Base-by-base conservation (phyloP, 2,797 vertebrate genomes). In the Pipistrellus pipistrellus region DNA sequence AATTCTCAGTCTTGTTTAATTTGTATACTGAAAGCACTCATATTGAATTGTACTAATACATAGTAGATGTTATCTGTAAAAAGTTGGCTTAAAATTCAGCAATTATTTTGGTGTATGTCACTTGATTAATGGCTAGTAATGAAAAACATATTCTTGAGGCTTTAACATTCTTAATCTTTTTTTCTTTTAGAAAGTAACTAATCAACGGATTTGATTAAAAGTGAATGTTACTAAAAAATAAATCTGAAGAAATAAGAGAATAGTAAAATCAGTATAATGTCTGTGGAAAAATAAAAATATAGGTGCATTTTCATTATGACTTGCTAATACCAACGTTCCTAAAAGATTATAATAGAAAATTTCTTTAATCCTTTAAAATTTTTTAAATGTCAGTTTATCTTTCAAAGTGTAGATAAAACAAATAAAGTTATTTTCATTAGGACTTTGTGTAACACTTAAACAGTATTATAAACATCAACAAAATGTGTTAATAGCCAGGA, bases 151-250 rank as follows among this genome's bases (percentile, higher is more conserved):
- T 85, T 76, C 13, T 93, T 86, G 3, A 88, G 18, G 48, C 27
- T 92, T 95, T 78, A 68, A 93, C 81, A 20, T 90, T 80, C 13
- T 91, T 51, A 84, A 84, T 95, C 30, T 62, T 87, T 93, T 66
- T 66, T 90, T 92, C 20, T 76, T 91, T 96, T 91, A 4, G 8
- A 85, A 85, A 92, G 53, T 93, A 90, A 92, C 75, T 78, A 53
- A 69, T 55, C 12, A 86, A 64, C 72, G 5, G 9, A 62, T 48
- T 90, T 84, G 9, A 69, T 94, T 91, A 87, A 88, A 88, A 91
- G n/a, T 91, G 10, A 95, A 35, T 53, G n/a, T 90, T 73, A 68
- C 5, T 88, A 2, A 57, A 93, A 91, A 90, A 64, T 30, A 90
- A 81, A 68, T 21, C 41, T 57, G 21, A 87, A 62, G 12, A 87